Conservation (phyloP, 2,888 invertebrate species). For the Vandiemenella viatica region DNA sequence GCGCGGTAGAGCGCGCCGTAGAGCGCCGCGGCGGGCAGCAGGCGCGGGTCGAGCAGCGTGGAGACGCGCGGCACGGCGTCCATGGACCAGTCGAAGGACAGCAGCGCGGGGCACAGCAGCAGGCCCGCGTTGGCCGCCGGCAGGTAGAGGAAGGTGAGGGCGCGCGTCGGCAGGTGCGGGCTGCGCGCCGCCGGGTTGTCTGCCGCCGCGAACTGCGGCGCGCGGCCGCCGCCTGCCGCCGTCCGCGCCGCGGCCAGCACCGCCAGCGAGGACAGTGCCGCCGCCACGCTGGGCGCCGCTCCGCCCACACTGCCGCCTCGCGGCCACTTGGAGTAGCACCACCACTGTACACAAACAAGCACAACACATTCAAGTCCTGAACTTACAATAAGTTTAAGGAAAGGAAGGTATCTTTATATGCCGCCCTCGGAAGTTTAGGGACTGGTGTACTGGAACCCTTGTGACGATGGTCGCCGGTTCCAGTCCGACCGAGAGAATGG, state of each 20-base stretch:
- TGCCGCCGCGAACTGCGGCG: conserved; percentile 76
- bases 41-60: conserved; percentile 55
- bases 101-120: conserved; percentile 66
- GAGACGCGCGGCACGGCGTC: conserved; percentile 81
- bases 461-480: no score
- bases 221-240: conserved; percentile 45
- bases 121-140: conserved; percentile 82
- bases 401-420: no score
- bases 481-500: no score
- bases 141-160: conserved; percentile 80
- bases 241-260: conserved; percentile 66
- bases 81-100: conserved; percentile 99
- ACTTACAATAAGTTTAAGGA: no score
- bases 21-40: background rate
- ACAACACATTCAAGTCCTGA: no score
- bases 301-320: no score
- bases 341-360: no score
- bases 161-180: conserved; percentile 54
- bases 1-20: conserved; percentile 7
- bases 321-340: no score
- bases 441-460: no score
- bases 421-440: no score
- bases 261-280: conserved; percentile 52
- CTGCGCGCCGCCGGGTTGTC: conserved; percentile 94
- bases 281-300: conserved; percentile 47